Base-by-base conservation (phyloP, 2,888 invertebrate species). In the Spilosoma lubricipeda region DNA sequence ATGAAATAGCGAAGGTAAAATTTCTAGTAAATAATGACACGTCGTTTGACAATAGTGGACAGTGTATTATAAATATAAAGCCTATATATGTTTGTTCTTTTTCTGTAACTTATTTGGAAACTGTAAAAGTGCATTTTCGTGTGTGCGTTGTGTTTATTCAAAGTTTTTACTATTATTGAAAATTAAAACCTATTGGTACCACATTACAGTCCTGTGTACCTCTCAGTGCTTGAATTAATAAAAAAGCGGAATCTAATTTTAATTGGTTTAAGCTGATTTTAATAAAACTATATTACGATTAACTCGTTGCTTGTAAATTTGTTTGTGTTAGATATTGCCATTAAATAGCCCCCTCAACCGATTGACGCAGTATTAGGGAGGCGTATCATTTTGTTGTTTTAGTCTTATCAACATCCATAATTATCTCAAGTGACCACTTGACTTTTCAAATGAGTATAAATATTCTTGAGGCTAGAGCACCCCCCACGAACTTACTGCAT, bases 401-500 rank as follows among this genome's bases (percentile, higher is more conserved):
- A 78, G 79, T 77, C 75, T 79, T 82, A 85, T 80, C 82, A 72
- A 66, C 42, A 23, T 68, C 30, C 39, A 76, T 71, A 71, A 73
- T 80, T 80, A 85, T 79, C 76, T 82, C 72, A 78, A 72, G 69
- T 86, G 87, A 87, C 85, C 84, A 72, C 77, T 82, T 89, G 88
- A 87, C 88, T 71, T 71, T 72, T 77, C 78, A 83, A 82, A 84
- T 85, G 79, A 82, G 81, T 75, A 80, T 84, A 85, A 81, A 82
- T 81, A 78, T 84, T 85, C 81, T 85, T 84, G 83, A 84, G 77
- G 85, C 78, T 76, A 80, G 82, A 88, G 85, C 86, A 91, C 95
- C 95, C 59, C 95, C 95, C 95, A 95, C 95, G 93, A 90, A 92
- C 88, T 90, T 90, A 90, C 89, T 92, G 91, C 94, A 92, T 94